Base-by-base conservation (phyloP, 1,140 invertebrate species). In the Vanessa atalanta region DNA sequence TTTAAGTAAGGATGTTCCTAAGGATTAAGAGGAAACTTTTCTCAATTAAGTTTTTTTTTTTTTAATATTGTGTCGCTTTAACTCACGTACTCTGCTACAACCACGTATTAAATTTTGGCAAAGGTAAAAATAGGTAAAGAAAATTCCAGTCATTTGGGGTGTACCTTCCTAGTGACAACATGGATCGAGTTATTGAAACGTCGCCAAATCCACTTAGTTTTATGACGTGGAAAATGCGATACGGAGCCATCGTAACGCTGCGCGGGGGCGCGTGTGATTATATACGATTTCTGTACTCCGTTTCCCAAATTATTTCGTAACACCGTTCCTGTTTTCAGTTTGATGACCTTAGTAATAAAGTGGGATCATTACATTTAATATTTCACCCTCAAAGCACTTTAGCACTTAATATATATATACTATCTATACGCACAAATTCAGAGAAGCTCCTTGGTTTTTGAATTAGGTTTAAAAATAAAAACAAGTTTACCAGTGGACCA, bases 191-290 rank as follows among this genome's bases (percentile, higher is more conserved):
- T 79, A 84, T 82, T 81, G 82, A 81, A 86, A 87, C 84, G 84
- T 86, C 83, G 79, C 81, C 82, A 89, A 87, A 91, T 91, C 87
- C 89, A 88, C 87, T 91, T 88, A 89, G 86, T 84, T 88, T 89
- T 89, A 88, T 89, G 89, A 87, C 69, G 79, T 81, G 87, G 88
- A 90, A 90, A 90, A 89, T 85, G 84, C 76, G 81, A 85, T 83
- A 83, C 71, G 82, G 74, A 71, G 79, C 77, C 31, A 23, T 61
- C 57, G 57, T 61, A 61, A 61, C 57, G 75, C 79, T 78, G 72
- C 66, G 75, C 77, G 77, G 78, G 72, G 77, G 69, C 67, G 75
- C 66, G 66, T 78, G 64, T 76, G 76, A 80, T 79, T 79, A 77
- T 75, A 67, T 78, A 77, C 71, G 55, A 78, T 80, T 53, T 16